Base-by-base conservation (phyloP, 2,797 vertebrate species). In the Mareca strepera region DNA sequence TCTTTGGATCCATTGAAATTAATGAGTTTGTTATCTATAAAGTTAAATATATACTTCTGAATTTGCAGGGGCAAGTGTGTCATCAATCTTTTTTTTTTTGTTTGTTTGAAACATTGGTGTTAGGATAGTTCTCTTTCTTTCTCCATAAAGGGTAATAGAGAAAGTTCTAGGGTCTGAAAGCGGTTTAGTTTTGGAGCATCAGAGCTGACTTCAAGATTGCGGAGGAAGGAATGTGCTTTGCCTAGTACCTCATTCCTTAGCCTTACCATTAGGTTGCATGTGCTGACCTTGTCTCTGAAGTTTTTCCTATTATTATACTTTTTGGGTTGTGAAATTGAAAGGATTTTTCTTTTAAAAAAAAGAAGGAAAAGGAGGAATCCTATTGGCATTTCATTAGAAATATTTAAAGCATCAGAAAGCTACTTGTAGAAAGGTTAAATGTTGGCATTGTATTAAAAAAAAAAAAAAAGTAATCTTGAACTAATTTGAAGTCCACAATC, bases 401-500 rank as follows among this genome's bases (percentile, higher is more conserved):
- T 59, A 26, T 96, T 95, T 82, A 91, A 96, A 96, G 48, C 67
- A 87, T 75, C 81, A 88, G 92, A 94, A 97, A 93, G 59, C 82
- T 79, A 76, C 82, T 86, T 72, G 88, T 84, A 75, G 90, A 63
- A 95, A 88, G 76, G 75, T 81, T 78, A 92, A 92, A 96, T 76
- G 88, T 95, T 96, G 83, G 56, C 77, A 52, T 31, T 95, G 62
- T 90, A 79, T 96, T 91, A 41, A 90, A 93, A 95, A 35, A 26
- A 62, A 53, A 52, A 75, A 93, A 93, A 94, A 86, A 48, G 69
- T 64, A 92, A 88, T 96, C 96, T 97, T 98, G 96, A 97, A 97
- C 93, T 97, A 95, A 97, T 97, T 98, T 96, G 11, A 97, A 97
- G 92, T 96, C 95, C 92, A 48, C 90, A 97, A 95, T 97, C 97